Percentiles rank a stretch among this genome's conserved stretches.
Conservation (phyloP, 1,140 invertebrate genomes). For the Drosophila rhopaloa region DNA sequence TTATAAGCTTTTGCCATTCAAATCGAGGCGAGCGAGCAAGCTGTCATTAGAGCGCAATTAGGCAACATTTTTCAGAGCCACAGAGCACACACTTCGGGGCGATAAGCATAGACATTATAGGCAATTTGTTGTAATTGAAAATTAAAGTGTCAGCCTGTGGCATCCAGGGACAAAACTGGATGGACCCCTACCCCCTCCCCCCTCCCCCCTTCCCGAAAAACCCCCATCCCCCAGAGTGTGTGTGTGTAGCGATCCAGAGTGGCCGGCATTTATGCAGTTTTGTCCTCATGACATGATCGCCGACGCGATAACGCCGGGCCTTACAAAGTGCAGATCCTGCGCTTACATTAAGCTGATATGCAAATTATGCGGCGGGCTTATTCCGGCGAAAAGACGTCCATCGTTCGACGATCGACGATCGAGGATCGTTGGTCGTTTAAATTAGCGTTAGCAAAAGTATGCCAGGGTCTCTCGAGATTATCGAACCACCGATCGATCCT, state of each 20-base stretch:
- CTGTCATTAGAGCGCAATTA: slow-evolving; percentile 56
- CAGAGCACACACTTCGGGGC: slow-evolving; percentile 48
- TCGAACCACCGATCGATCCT: slow-evolving; percentile 53
- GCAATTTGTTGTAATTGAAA: slow-evolving; percentile 84
- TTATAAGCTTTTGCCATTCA: neutral
- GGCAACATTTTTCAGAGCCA: slow-evolving; percentile 53
- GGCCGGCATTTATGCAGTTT: slow-evolving; percentile 57
- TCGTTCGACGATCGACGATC: slow-evolving; percentile 48
- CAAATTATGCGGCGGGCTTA: slow-evolving; percentile 73
- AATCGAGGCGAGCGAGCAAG: neutral
- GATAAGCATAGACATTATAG: slow-evolving; percentile 83
- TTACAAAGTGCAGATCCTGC: slow-evolving; percentile 66
- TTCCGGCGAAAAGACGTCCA: slow-evolving; percentile 65
- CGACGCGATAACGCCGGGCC: slow-evolving; percentile 63
- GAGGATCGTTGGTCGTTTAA: slow-evolving; percentile 66
- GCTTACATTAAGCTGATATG: slow-evolving; percentile 81
- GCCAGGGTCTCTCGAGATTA: slow-evolving; percentile 66
- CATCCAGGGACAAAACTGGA: slow-evolving; percentile 61
- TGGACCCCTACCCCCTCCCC: neutral
- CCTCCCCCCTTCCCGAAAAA: neutral
- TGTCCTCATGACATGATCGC: slow-evolving; percentile 75
- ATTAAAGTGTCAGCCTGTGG: slow-evolving; percentile 83
- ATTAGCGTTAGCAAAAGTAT: slow-evolving; percentile 76
- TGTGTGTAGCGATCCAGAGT: neutral
- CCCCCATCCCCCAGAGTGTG: neutral